Base-by-base conservation (phyloP, 2,113 vertebrate species). In the Ardeotis arabs region DNA sequence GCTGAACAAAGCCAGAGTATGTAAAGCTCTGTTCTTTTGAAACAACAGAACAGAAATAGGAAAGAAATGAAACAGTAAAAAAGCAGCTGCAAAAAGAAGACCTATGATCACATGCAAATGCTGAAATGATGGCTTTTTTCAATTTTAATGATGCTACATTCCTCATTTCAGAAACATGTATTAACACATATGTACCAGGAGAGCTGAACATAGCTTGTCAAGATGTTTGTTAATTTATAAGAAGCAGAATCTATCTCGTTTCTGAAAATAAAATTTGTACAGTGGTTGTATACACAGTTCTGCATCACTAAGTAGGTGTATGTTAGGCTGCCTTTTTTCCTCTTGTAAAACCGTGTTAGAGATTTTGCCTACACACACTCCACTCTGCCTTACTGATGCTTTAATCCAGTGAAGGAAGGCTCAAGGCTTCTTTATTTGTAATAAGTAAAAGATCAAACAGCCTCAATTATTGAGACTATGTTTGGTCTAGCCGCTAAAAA, bases 11-110 rank as follows among this genome's bases (percentile, higher is more conserved):
- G 62, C 29, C 52, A 88, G 29, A 64, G 15, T 80, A 81, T 20
- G 31, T 89, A 95, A 93, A 90, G 22, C 23, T 66, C 45, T 84
- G 22, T 79, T 93, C 73, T 93, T 94, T 63, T 92, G 63, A 84
- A 89, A 84, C 14, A 96, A 55, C 44, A 44, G 53, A 44, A 75
- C 45, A 83, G 31, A 87, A 92, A 39, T 28, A 67, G 78, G 53
- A 56, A 44, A 91, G 78, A 91, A 89, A 86, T 33, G 10, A 75
- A 89, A 63, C 8, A 67, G 12, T 47, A 72, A 78, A 84, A 88
- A 47, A 45, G 14, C 29, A 90, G 10, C 47, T 86, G 47, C 14
- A 63, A 49, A 84, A 96, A 92, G 53, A 95, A 39, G 59, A 69
- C 41, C 31, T 74, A 27, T 59, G 63, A 59, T 22, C 47, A 28